Percentiles rank a stretch among this genome's conserved stretches.
Evolutionary conservation across 2,113 vertebrate species (phyloP).

Genomic region (Upupa epops): DNA sequence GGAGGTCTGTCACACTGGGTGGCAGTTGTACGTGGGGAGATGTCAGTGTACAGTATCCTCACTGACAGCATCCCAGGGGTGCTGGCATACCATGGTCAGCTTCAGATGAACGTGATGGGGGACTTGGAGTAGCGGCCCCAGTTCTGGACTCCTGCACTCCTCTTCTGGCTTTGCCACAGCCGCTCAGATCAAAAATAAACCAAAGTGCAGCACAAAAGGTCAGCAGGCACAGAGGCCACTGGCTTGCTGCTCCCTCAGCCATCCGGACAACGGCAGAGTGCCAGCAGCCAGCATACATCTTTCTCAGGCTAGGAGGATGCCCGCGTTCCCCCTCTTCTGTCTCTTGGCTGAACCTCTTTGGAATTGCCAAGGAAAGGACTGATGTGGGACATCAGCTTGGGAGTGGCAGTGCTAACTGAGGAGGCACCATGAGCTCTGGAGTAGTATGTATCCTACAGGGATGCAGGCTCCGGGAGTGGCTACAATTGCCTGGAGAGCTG

Average conservation of each 20-base stretch:
- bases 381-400: accelerated
- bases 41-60: neutral
- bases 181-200: constrained; percentile 5
- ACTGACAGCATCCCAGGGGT: accelerated
- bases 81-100: accelerated
- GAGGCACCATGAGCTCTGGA: neutral
- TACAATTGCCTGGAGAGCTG: neutral
- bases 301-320: accelerated
- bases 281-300: neutral
- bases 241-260: neutral
- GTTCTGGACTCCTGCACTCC: neutral
- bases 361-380: neutral
- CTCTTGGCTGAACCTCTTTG: accelerated
- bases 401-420: neutral
- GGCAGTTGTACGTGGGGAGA: neutral
- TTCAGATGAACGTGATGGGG: neutral
- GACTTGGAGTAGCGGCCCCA: neutral
- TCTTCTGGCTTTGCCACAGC: constrained; percentile 4
- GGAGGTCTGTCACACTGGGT: neutral
- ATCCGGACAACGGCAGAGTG: neutral
- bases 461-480: neutral
- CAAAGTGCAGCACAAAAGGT: constrained; percentile 17
- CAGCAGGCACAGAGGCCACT: neutral
- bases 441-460: accelerated
- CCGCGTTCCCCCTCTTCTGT: neutral